Conservation (phyloP, 2,113 vertebrate species). For the Spermophilus dauricus region DNA sequence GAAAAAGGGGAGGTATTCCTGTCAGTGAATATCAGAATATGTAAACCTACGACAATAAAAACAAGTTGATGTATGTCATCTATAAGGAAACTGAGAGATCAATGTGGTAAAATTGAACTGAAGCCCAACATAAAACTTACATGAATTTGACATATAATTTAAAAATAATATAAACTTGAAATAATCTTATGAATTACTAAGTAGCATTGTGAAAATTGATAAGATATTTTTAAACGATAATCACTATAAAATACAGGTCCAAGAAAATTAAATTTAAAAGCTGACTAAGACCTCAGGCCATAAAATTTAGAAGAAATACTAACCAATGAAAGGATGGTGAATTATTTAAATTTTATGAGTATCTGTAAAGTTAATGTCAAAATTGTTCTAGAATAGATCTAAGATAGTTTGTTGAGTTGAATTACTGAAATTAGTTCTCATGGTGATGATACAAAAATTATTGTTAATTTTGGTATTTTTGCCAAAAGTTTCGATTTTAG, state of each 20-base stretch:
- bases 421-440: conserved; percentile 31
- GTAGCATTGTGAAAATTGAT: background rate
- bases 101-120: background rate
- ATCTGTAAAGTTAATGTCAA: background rate
- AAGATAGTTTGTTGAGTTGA: background rate
- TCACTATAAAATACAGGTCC: background rate
- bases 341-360: background rate
- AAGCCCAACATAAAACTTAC: background rate
- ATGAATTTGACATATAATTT: background rate
- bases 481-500: background rate
- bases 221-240: background rate
- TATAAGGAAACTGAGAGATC: background rate
- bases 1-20: background rate
- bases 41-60: background rate
- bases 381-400: background rate
- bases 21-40: background rate
- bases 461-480: background rate
- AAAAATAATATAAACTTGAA: background rate
- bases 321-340: background rate
- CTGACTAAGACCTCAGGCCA: background rate
- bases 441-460: background rate
- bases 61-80: background rate
- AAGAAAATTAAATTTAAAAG: conserved; percentile 13
- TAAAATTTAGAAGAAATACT: background rate
- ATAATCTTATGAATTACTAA: background rate